Conservation (phyloP, 2,888 invertebrate species). For the Ochropleura leucogaster region DNA sequence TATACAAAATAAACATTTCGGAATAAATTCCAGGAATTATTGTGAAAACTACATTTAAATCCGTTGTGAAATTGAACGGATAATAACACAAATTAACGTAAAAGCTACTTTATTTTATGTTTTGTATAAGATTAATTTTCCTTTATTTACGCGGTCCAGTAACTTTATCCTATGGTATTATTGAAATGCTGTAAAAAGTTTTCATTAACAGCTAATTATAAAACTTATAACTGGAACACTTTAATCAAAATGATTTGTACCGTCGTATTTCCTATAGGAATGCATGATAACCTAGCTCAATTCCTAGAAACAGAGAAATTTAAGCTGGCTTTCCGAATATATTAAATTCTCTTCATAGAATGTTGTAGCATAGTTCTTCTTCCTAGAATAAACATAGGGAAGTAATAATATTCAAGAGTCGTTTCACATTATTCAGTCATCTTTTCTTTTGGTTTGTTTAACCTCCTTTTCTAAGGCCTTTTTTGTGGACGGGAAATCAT, state of each 20-base stretch:
- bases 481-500: no score
- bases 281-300: no score
- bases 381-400: neutral
- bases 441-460: neutral
- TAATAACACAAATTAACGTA: neutral
- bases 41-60: neutral
- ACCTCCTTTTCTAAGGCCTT: neutral
- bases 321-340: neutral
- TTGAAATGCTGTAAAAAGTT: slow-evolving; percentile 28
- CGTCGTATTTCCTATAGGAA: neutral
- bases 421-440: neutral
- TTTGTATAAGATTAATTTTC: neutral
- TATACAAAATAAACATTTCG: neutral
- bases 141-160: neutral
- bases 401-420: neutral
- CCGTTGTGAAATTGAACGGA: neutral
- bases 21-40: neutral
- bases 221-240: neutral
- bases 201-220: slow-evolving; percentile 16
- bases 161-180: slow-evolving; percentile 4
- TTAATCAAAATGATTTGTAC: neutral
- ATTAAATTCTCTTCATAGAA: neutral
- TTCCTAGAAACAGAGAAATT: neutral
- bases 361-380: neutral
- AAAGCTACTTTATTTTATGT: neutral